Conservation (phyloP, 2,113 vertebrate species). For the Odocoileus hemionus region DNA sequence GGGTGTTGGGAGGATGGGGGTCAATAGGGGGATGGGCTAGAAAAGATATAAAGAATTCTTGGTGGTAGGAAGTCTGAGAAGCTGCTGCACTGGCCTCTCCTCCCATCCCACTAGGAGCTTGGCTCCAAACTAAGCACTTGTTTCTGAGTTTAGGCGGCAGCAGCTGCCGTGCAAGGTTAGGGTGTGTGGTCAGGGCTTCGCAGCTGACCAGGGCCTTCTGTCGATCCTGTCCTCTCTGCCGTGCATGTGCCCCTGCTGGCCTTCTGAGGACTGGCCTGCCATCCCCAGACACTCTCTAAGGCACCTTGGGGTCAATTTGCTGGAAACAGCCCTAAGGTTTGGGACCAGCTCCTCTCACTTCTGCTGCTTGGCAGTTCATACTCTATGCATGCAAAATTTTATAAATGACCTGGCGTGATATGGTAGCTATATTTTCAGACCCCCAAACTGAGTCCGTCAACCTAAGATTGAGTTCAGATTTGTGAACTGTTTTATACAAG, state of each 20-base stretch:
- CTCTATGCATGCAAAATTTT: neutral
- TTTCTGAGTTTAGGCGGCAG: neutral
- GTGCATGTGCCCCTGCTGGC: neutral
- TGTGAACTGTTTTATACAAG: neutral
- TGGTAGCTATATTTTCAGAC: neutral
- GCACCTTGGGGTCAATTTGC: neutral
- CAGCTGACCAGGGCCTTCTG: neutral
- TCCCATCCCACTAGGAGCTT: neutral
- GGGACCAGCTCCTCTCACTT: neutral
- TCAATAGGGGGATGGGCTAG: neutral
- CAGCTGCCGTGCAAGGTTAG: neutral
- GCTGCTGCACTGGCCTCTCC: neutral
- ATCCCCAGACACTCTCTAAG: neutral
- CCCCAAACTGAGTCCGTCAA: neutral
- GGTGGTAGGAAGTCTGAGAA: neutral
- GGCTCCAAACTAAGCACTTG: neutral
- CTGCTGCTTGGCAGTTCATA: neutral
- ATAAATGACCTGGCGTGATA: neutral
- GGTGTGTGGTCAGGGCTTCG: neutral
- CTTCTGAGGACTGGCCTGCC: neutral
- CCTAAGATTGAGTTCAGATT: neutral
- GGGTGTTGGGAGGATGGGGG: neutral
- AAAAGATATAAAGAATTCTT: neutral
- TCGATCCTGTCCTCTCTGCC: too few species aligned
- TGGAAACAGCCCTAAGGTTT: neutral